phyloP scores from a whole-genome alignment of 2,888 invertebrate genomes.

The Sepioteuthis lessoniana region DNA sequence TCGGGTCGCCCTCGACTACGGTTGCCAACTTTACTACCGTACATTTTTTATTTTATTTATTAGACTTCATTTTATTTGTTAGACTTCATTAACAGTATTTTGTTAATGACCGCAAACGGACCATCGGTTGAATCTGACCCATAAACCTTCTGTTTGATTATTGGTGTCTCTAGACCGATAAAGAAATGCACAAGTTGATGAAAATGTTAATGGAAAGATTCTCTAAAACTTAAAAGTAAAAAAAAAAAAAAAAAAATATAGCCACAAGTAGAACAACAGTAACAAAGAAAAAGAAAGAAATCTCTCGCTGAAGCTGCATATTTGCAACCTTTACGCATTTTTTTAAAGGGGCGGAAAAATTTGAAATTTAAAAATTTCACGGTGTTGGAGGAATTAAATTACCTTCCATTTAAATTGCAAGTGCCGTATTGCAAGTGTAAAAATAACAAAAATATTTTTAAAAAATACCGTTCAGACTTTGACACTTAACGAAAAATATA shows the following conservation, averaged over 20 bases:
- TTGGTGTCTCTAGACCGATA: neutral
- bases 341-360: neutral
- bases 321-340: neutral
- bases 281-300: neutral
- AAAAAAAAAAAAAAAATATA: neutral
- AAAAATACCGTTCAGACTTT: neutral
- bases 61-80: too few species aligned
- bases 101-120: neutral
- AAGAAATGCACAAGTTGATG: neutral
- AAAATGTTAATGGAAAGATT: neutral
- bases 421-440: neutral
- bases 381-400: neutral
- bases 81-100: too few species aligned
- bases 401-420: constrained; percentile 1
- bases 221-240: neutral
- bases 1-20: too few species aligned
- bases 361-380: neutral
- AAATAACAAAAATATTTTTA: neutral
- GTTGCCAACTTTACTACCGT: too few species aligned
- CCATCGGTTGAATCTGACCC: neutral
- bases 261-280: neutral
- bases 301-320: neutral
- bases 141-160: neutral
- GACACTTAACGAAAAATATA: neutral
- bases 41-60: too few species aligned